Conservation (phyloP, 2,888 invertebrate species). For the Eudasyphora cyanicolor region DNA sequence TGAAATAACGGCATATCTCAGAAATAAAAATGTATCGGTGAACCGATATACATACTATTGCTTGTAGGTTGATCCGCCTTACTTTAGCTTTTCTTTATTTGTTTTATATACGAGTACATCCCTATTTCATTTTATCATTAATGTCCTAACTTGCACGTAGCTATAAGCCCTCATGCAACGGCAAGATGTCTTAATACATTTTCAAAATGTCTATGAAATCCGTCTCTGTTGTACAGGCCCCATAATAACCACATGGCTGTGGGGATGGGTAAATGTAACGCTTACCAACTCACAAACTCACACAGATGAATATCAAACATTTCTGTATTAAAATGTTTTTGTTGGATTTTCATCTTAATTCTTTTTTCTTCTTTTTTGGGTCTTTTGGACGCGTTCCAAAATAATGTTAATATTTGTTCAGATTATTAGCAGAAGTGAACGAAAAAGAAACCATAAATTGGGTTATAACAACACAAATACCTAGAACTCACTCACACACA, state of each 20-base stretch:
- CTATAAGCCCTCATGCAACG: too few relatives aligned
- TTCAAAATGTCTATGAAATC: too few relatives aligned
- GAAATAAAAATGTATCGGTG: too few relatives aligned
- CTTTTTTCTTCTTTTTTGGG: background rate
- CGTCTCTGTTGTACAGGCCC: background rate
- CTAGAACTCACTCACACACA: background rate
- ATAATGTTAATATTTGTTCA: conserved; percentile 49
- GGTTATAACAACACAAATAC: conserved; percentile 43
- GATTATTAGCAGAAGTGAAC: conserved; percentile 41
- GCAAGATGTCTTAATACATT: too few relatives aligned
- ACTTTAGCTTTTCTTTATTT: too few relatives aligned
- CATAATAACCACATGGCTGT: background rate
- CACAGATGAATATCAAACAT: background rate
- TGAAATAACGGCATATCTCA: too few relatives aligned
- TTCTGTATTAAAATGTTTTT: conserved; percentile 6
- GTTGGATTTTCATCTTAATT: background rate
- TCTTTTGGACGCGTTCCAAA: conserved; percentile 38
- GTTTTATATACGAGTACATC: too few relatives aligned
- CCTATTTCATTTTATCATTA: too few relatives aligned
- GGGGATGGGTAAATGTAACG: background rate
- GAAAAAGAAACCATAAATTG: conserved; percentile 51
- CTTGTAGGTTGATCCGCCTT: too few relatives aligned
- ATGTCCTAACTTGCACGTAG: too few relatives aligned
- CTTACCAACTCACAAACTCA: background rate
- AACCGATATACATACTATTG: too few relatives aligned